Conservation (phyloP, 2,888 invertebrate species). For the Tholera decimalis region DNA sequence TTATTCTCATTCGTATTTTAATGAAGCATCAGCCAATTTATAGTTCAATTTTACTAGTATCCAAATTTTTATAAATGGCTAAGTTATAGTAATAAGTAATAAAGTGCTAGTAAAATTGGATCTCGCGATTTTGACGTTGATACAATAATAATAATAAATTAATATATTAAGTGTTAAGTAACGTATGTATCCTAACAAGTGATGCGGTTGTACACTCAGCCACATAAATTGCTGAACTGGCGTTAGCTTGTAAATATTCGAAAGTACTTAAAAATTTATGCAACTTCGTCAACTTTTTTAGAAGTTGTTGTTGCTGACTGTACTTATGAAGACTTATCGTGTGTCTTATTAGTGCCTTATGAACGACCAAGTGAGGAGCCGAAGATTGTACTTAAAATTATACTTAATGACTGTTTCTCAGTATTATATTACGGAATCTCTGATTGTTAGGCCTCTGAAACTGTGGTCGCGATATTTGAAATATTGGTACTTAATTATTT, state of each 20-base stretch:
- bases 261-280: conserved; percentile 37
- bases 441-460: conserved; percentile 51
- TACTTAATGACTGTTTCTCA: conserved; percentile 62
- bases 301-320: conserved; percentile 61
- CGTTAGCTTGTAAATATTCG: conserved; percentile 61
- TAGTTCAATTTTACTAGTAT: conserved; percentile 81
- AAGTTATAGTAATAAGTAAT: conserved; percentile 65
- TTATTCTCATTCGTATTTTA: conserved; percentile 44
- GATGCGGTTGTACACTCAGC: conserved; percentile 75
- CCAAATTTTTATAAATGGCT: conserved; percentile 67
- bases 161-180: conserved; percentile 84
- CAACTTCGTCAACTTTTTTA: conserved; percentile 47
- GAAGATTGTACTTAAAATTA: conserved; percentile 68
- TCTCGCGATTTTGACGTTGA: conserved; percentile 77
- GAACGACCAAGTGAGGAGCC: conserved; percentile 65
- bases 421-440: conserved; percentile 67
- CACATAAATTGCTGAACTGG: conserved; percentile 67
- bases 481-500: conserved; percentile 62
- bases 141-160: conserved; percentile 85
- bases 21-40: conserved; percentile 74
- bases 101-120: conserved; percentile 80
- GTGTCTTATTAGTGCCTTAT: conserved; percentile 77
- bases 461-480: conserved; percentile 49
- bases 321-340: conserved; percentile 65
- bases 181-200: conserved; percentile 85